A percentile compares a stretch with the other conserved stretches of the same genome.
Conservation (phyloP, 2,113 vertebrate genomes). For the Pollachius pollachius region DNA sequence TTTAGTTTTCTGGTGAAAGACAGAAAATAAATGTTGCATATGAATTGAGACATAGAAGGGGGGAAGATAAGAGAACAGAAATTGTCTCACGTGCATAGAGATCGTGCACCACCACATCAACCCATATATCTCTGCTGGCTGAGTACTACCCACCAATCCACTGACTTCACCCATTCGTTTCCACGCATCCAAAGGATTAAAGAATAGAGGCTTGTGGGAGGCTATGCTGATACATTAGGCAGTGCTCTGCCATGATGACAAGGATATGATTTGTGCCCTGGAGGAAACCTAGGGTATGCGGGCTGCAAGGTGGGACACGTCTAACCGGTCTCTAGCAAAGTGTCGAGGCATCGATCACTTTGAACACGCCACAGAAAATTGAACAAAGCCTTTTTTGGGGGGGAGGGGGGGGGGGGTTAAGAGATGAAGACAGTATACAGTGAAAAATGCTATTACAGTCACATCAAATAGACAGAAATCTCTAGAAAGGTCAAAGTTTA, state of each 20-base stretch:
- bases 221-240: too few relatives aligned
- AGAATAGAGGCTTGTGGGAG: too few relatives aligned
- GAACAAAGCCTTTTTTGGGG: too few relatives aligned
- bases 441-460: constrained; percentile 24
- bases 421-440: constrained; percentile 45
- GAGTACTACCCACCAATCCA: background rate
- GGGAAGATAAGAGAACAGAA: constrained; percentile 38
- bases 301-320: too few relatives aligned
- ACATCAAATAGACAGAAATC: constrained; percentile 21
- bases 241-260: too few relatives aligned
- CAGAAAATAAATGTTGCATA: constrained; percentile 39
- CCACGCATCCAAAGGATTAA: background rate
- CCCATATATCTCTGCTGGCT: constrained; percentile 40
- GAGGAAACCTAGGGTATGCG: too few relatives aligned
- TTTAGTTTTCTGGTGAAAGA: background rate
- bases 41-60: constrained; percentile 51
- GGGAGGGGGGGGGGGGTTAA: background rate
- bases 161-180: constrained; percentile 16
- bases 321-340: too few relatives aligned
- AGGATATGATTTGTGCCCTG: too few relatives aligned
- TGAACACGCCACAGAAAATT: too few relatives aligned
- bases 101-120: constrained; percentile 44
- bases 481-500: background rate
- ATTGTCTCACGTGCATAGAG: constrained; percentile 53
- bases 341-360: too few relatives aligned